Evolutionary conservation across 2,113 vertebrate genomes (phyloP).

Genomic region (Leuciscus idus): DNA sequence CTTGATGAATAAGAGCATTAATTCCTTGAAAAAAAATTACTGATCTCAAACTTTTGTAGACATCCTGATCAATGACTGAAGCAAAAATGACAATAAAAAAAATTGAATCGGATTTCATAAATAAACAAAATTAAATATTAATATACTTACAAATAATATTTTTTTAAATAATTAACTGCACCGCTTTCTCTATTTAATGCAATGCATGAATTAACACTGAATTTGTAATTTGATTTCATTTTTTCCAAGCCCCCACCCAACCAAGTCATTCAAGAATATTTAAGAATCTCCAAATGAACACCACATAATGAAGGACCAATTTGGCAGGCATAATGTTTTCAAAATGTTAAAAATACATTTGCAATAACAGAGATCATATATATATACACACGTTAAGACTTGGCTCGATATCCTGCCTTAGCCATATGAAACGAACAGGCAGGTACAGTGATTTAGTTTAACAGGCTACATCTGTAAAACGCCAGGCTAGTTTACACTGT

Average conservation of each 20-base stretch:
- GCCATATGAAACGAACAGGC: conserved; percentile 70
- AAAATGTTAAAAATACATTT: conserved; percentile 42
- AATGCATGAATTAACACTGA: neutral
- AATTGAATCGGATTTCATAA: neutral
- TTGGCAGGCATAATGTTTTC: conserved; percentile 38
- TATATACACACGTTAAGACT: conserved; percentile 63
- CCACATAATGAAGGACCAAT: conserved; percentile 8
- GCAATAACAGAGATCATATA: conserved; percentile 33
- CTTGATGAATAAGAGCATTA: neutral
- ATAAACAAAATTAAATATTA: neutral
- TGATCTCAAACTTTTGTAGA: too few relatives aligned
- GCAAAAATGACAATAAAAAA: neutral
- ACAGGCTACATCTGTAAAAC: conserved; percentile 78
- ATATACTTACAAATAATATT: too few relatives aligned
- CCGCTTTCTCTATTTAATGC: neutral
- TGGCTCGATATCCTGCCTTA: conserved; percentile 66
- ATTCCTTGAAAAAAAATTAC: neutral
- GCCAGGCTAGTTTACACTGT: conserved; percentile 76
- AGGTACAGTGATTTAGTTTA: conserved; percentile 76
- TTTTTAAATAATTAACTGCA: neutral
- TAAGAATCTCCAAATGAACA: conserved; percentile 3
- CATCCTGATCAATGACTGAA: too few relatives aligned
- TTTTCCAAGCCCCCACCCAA: neutral
- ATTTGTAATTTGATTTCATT: neutral
- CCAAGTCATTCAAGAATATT: neutral